A percentile compares a stretch with the other conserved stretches of the same genome.
phyloP scores from a whole-genome alignment of 2,797 vertebrate genomes.

The Vireo griseus region DNA sequence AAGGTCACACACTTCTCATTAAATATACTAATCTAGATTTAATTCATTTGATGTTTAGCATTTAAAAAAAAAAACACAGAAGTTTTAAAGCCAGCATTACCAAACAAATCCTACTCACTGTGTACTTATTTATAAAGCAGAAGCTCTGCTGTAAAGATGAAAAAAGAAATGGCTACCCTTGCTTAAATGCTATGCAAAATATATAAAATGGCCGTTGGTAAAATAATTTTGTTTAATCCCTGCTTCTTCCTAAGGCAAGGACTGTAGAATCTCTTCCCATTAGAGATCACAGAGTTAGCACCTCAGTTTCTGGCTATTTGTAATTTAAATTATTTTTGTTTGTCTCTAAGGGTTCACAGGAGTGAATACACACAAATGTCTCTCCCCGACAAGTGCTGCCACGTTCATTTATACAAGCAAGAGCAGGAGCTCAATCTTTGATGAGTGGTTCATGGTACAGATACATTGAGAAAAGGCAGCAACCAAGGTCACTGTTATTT shows the following conservation, averaged over 20 bases:
- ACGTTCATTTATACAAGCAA: not conserved
- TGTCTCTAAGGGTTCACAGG: not conserved
- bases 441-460: not conserved
- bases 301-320: not conserved
- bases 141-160: not conserved
- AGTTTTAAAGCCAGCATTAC: not conserved
- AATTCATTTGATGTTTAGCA: not conserved
- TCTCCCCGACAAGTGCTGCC: not conserved
- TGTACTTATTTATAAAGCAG: not conserved
- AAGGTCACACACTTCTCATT: conserved; percentile 8
- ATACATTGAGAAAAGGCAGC: not conserved
- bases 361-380: not conserved
- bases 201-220: not conserved
- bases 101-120: not conserved
- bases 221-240: not conserved
- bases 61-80: not conserved
- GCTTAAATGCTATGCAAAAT: not conserved
- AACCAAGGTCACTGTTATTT: conserved; percentile 29
- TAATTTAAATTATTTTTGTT: not conserved
- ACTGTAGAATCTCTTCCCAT: not conserved
- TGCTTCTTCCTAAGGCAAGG: not conserved
- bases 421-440: not conserved
- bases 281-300: not conserved
- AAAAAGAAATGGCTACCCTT: not conserved
- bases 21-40: not conserved